Base-by-base conservation (phyloP, 1,140 invertebrate species). In the Cyrtorhinus lividipennis region DNA sequence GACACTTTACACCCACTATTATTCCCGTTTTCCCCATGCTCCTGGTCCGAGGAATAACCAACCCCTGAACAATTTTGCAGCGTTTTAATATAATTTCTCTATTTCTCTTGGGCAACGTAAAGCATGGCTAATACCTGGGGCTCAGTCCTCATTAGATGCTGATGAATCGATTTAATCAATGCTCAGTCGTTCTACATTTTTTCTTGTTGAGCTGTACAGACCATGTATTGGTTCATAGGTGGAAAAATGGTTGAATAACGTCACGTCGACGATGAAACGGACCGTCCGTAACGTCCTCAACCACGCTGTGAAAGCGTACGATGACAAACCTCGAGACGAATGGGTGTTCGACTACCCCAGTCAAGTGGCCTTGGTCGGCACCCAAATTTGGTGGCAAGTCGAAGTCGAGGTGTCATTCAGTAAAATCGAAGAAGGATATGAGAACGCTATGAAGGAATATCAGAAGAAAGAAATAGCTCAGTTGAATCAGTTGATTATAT, bases 331-430 rank as follows among this genome's bases (percentile, higher is more conserved):
- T 0, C 77, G 93, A 53, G 92, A 96, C 56, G 77, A 83, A 56
- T 97, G 93, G 93, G 79, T 95, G 23, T 89, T 91, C 71, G 90
- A 95, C 72, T 95, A 88, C 80, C 88, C 90, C 0, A 92, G 89
- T 2, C 89, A 92, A 69, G 84, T 88, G 10, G 86, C 92, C 0
- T 76, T 96, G 1, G 90, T 90, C 65, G 91, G 89, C 56, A 92
- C 90, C 5, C 93, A 97, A 74, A 95, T 97, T 38, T 92, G 88
- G 85, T 96, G 93, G 92, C 91, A 91, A 0, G 86, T 85, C 0
- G 92, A 95, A 75, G 92, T 94, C 0, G 92, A 88, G 72, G 83
- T 88, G 66, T 88, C 92, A 0, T 95, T 97, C 73, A 80, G 80
- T 22, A 80, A 86, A 70, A 75, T 96, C n/a, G 93, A 96, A 73